Conservation (phyloP, 2,113 vertebrate species). For the Myiozetetes cayanensis region DNA sequence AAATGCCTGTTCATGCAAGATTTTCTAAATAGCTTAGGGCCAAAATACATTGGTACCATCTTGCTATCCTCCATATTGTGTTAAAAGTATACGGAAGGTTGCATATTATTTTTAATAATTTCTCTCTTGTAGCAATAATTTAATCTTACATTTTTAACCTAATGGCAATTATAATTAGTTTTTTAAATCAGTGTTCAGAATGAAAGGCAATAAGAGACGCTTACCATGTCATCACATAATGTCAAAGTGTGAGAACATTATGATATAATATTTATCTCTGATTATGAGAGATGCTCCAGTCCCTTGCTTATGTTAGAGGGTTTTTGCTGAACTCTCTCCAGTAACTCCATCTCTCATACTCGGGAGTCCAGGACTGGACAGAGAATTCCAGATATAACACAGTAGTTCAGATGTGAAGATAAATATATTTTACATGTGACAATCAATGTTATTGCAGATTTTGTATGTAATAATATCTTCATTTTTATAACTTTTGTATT, state of each 20-base stretch:
- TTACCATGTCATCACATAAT: neutral
- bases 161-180: neutral
- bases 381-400: neutral
- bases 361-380: neutral
- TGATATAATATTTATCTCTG: neutral
- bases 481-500: neutral
- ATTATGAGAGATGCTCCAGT: neutral
- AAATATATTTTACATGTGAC: neutral
- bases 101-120: neutral
- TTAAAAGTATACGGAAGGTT: neutral
- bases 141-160: neutral
- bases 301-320: rapidly evolving
- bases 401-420: neutral
- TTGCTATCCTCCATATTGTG: neutral
- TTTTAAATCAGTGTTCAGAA: neutral
- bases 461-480: neutral
- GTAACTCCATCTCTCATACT: neutral
- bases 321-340: neutral
- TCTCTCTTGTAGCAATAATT: neutral
- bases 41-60: neutral
- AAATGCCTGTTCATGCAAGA: neutral
- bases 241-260: neutral
- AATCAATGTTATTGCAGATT: neutral
- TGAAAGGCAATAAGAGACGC: neutral
- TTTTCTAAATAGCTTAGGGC: neutral